Conservation (phyloP, 2,797 vertebrate genomes). For the Sebastiscus albofasciatus region DNA sequence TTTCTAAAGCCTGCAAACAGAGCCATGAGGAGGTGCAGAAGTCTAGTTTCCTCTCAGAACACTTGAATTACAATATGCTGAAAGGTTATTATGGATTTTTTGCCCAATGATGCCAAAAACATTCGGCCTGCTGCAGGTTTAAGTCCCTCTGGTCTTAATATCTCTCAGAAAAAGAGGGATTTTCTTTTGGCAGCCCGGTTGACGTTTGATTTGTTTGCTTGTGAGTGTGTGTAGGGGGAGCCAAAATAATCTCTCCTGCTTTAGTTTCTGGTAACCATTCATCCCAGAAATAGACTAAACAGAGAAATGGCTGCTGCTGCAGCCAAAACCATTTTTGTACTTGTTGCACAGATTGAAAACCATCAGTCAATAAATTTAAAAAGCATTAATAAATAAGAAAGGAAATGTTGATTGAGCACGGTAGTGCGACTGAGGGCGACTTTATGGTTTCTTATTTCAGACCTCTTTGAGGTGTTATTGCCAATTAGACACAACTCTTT, state of each 20-base stretch:
- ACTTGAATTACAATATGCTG: no score
- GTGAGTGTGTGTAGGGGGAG: background rate
- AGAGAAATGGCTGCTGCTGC: background rate
- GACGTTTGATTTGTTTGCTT: slow-evolving; percentile 3
- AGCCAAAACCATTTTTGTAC: slow-evolving; percentile 11
- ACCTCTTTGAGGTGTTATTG: slow-evolving; percentile 60
- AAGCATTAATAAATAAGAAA: slow-evolving; percentile 18
- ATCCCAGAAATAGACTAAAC: slow-evolving; percentile 24
- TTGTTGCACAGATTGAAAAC: slow-evolving; percentile 14
- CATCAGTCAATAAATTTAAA: slow-evolving; percentile 24
- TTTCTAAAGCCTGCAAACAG: no score
- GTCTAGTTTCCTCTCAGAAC: no score
- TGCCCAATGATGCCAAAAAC: no score
- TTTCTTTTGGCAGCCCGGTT: slow-evolving; percentile 24
- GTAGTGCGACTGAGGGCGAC: background rate
- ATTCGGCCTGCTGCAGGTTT: no score
- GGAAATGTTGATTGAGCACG: background rate
- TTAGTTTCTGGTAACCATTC: slow-evolving; percentile 13
- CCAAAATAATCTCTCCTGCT: slow-evolving; percentile 37
- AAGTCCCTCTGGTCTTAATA: background rate
- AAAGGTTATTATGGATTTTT: no score
- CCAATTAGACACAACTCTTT: slow-evolving; percentile 74
- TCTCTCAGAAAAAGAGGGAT: slow-evolving; percentile 18
- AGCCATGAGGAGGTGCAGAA: no score
- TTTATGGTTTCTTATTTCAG: slow-evolving; percentile 50